These are phyloP conservation scores for Caenorhabditis sp. DNA, from an alignment of 2,888 invertebrate species.

Conservation along the genomic window DNA sequence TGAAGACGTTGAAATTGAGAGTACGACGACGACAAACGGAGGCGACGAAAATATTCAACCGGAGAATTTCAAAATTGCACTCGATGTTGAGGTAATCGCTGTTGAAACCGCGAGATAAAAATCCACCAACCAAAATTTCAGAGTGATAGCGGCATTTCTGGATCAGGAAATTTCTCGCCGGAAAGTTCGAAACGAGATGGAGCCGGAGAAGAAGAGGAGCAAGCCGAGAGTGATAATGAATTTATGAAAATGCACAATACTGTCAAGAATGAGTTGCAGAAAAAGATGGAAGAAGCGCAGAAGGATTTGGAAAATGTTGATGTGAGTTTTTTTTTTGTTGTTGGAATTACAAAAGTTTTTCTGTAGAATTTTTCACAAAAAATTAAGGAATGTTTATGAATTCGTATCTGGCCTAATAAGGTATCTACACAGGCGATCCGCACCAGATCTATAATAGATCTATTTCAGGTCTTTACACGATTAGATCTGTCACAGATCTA, in stretches of 20 bases:
- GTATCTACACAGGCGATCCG: too few relatives aligned
- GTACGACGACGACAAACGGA: neutral
- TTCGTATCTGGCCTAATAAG: too few relatives aligned
- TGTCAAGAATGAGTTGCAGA: conserved; percentile 14
- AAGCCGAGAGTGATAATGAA: conserved; percentile 18
- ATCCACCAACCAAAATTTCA: neutral
- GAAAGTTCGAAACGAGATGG: neutral
- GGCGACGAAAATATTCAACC: neutral
- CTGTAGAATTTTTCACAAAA: neutral
- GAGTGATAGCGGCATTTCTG: conserved; percentile 39
- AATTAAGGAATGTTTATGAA: too few relatives aligned
- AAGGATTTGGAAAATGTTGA: conserved; percentile 34
- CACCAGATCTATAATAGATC: too few relatives aligned
- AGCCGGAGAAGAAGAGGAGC: conserved; percentile 6
- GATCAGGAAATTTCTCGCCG: conserved; percentile 16
- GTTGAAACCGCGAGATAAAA: neutral
- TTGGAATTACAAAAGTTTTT: neutral
- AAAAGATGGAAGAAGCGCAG: conserved; percentile 27
- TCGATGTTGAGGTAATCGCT: conserved; percentile 19
- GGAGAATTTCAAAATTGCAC: conserved; percentile 13
- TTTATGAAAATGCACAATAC: conserved; percentile 26
- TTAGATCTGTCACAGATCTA: too few relatives aligned
- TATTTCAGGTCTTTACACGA: too few relatives aligned
- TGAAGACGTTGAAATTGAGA: conserved; percentile 9
- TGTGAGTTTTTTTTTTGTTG: conserved; percentile 1